Base-by-base conservation (phyloP, 1,140 invertebrate genomes). In the Neuroterus valhalla region DNA sequence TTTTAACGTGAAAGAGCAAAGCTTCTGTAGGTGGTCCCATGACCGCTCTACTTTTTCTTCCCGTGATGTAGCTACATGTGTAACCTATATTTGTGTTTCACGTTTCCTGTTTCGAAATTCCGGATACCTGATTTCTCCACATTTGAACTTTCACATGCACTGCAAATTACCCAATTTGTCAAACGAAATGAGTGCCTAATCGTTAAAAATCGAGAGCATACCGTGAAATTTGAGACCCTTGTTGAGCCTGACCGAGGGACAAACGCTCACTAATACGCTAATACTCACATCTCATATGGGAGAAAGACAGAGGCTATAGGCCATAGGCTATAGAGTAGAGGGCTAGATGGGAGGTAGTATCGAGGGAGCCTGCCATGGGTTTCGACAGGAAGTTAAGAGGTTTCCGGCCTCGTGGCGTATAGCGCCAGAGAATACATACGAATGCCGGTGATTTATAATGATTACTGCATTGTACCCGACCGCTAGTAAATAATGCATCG, bases 401-500 rank as follows among this genome's bases (percentile, higher is more conserved):
- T 78, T 84, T 82, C 78, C 78, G 76, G 55, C 66, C 66, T 70
- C 42, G 66, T 42, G 71, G 71, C 62, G 68, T 74, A 73, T 71
- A 81, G 77, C 73, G 77, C 73, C 66, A 14, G 72, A 69, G 69
- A 55, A 71, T 71, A 76, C 21, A 71, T 31, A 78, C 67, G 52
- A 78, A 79, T 72, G 75, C 75, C 62, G 77, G 76, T 86, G 82
- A 86, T 87, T 86, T 87, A 85, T 85, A 84, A 84, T 84, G 82
- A 87, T 87, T 87, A 87, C 80, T 74, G 78, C 82, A 80, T 82
- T 81, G 85, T 81, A 78, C 79, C 74, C 71, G 78, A 78, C 78
- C 80, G 78, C 81, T 80, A 80, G 81, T 85, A 85, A 86, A 86
- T 86, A 86, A 85, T 82, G 81, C 83, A 83, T 83, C 72, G 76